Base-by-base conservation (phyloP, 2,113 vertebrate species). In the Otus sunia region DNA sequence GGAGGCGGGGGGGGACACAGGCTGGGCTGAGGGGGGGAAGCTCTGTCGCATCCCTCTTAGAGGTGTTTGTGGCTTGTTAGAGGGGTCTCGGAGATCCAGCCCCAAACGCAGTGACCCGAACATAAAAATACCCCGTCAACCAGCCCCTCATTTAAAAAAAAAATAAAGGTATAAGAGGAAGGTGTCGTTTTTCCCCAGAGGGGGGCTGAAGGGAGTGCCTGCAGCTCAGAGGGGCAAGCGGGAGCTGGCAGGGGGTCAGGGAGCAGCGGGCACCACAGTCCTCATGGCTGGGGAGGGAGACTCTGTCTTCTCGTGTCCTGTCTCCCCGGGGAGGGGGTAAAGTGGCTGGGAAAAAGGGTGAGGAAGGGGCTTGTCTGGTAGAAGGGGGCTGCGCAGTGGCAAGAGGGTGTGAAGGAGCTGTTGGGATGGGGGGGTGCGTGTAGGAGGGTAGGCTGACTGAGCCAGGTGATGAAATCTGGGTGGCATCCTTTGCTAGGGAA, bases 361-460 rank as follows among this genome's bases (percentile, higher is more conserved):
- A 37, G 47, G 47, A 37, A 67, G 45, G 58, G 32, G 60, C n/a
- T 60, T 14, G 29, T n/a, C 30, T 43, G 32, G 55, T 58, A 22
- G 36, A 23, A 45, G 25, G 7, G 45, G 21, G 45, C 52, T 72
- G 52, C 0, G 22, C 29, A 47, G 36, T 23, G 36, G 17, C 4
- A 41, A 5, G 41, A 7, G 27, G 13, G 9, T 11, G 21, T 1
- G 41, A 45, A 26, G 23, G 39, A 59, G 58, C 22, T 20, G 41
- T 4, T 19, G 43, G 16, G 43, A 45, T 45, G 43, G 43, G 43
- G 13, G 26, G 4, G 1, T 8, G 5, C 0, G 0, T 2, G 52
- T 5, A 11, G 43, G 37, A 26, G 45, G 1, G 18, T 12, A 12
- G 43, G 37, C 58, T 66, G 49, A 4, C 8, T 1, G 10, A 55